These are phyloP conservation scores for Heliconius hewitsoni DNA, from an alignment of 1,140 invertebrate species.

Conservation along the genomic window DNA sequence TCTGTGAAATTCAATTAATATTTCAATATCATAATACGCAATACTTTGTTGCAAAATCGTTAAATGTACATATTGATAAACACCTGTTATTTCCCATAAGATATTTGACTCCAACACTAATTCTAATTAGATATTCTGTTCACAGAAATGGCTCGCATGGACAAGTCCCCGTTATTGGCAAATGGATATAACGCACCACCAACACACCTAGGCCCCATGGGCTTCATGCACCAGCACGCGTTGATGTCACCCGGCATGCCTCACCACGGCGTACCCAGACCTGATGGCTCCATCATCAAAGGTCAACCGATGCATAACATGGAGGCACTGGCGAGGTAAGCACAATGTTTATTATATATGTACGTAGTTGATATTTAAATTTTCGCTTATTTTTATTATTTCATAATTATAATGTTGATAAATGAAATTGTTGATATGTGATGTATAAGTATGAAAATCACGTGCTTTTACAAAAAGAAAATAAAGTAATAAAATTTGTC, in stretches of 20 bases:
- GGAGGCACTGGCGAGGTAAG: constrained; percentile 91
- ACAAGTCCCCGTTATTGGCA: constrained; percentile 94
- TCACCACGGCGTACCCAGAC: constrained; percentile 88
- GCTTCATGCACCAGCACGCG: constrained; percentile 93
- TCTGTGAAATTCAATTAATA: constrained; percentile 13
- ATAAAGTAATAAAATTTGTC: no score
- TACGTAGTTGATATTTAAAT: not conserved
- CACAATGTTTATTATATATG: constrained; percentile 42
- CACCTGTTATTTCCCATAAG: not conserved
- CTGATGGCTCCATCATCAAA: constrained; percentile 88
- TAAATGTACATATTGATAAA: not conserved
- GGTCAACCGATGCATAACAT: constrained; percentile 89
- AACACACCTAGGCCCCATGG: constrained; percentile 94
- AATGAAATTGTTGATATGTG: no score
- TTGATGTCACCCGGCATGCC: constrained; percentile 93
- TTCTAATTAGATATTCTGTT: constrained; percentile 29
- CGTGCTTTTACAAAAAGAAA: no score
- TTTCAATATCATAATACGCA: not conserved
- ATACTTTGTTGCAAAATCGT: constrained; percentile 2
- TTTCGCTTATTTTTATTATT: no score
- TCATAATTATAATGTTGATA: no score
- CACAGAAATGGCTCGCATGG: constrained; percentile 91
- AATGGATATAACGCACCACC: constrained; percentile 97
- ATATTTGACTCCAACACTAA: constrained; percentile 17
- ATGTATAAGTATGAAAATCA: no score